Conservation (phyloP, 2,888 invertebrate species). For the Drosophila stalkeri region DNA sequence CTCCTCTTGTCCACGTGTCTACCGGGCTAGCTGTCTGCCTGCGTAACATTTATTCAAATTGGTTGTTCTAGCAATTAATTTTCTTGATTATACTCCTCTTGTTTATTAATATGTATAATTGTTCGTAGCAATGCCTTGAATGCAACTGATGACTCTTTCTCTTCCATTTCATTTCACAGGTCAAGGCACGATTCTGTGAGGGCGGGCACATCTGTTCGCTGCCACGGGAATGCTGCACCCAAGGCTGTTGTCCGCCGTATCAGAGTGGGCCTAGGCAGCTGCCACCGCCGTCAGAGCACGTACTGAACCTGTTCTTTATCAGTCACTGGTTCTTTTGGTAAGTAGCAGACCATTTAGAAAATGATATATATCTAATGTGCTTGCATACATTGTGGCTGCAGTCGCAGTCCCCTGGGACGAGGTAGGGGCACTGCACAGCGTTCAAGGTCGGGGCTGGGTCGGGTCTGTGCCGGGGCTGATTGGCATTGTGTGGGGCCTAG, state of each 20-base stretch:
- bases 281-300: slow-evolving; percentile 86
- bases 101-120: slow-evolving; percentile 16
- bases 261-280: slow-evolving; percentile 85
- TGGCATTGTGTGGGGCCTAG: slow-evolving; percentile 61
- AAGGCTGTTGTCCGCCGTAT: slow-evolving; percentile 87
- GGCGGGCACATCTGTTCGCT: slow-evolving; percentile 90
- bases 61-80: slow-evolving; percentile 19
- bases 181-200: slow-evolving; percentile 87
- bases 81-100: neutral
- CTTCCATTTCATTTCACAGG: slow-evolving; percentile 77
- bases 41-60: slow-evolving; percentile 18
- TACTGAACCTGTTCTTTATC: slow-evolving; percentile 89
- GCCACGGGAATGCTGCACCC: slow-evolving; percentile 91
- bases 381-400: slow-evolving; percentile 14
- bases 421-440: slow-evolving; percentile 26
- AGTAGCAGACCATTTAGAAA: slow-evolving; percentile 61
- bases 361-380: slow-evolving; percentile 10
- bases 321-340: slow-evolving; percentile 90
- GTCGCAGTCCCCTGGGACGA: slow-evolving; percentile 32
- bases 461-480: slow-evolving; percentile 38
- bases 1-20: neutral
- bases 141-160: slow-evolving; percentile 23
- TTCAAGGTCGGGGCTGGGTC: slow-evolving; percentile 34
- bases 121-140: neutral
- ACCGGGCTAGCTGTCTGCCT: neutral